A percentile compares a stretch with the other conserved stretches of the same genome.
Conservation (phyloP, 1,140 invertebrate genomes). For the Kradibia gibbosae region DNA sequence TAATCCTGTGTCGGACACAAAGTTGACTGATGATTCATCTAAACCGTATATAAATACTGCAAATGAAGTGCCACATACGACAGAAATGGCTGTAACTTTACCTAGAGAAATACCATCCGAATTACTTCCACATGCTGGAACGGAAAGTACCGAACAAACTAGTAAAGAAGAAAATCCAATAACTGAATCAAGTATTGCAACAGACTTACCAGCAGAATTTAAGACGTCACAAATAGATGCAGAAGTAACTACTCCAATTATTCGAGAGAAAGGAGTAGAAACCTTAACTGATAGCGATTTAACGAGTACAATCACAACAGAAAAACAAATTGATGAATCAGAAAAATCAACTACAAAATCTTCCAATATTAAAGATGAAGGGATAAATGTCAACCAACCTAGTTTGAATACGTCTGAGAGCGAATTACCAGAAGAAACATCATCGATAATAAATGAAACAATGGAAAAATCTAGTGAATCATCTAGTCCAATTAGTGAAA, state of each 20-base stretch:
- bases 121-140: neutral
- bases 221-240: conserved; percentile 28
- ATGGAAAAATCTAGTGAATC: conserved; percentile 47
- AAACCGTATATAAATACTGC: neutral
- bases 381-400: neutral
- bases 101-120: conserved; percentile 9
- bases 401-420: conserved; percentile 4
- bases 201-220: conserved; percentile 43
- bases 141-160: conserved; percentile 12
- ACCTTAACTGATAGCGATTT: neutral
- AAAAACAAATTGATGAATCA: conserved; percentile 19
- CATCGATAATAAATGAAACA: conserved; percentile 32
- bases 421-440: conserved; percentile 22
- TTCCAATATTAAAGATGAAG: neutral
- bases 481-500: conserved; percentile 49
- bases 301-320: neutral
- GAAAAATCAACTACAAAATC: neutral
- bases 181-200: neutral
- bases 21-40: neutral
- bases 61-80: conserved; percentile 5
- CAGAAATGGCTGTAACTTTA: conserved; percentile 39
- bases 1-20: neutral
- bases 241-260: neutral
- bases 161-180: neutral
- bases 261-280: neutral